Percentiles rank a stretch among this genome's conserved stretches.
Evolutionary conservation across 1,140 invertebrate genomes (phyloP).

Genomic region (Latrodectus geometricus): DNA sequence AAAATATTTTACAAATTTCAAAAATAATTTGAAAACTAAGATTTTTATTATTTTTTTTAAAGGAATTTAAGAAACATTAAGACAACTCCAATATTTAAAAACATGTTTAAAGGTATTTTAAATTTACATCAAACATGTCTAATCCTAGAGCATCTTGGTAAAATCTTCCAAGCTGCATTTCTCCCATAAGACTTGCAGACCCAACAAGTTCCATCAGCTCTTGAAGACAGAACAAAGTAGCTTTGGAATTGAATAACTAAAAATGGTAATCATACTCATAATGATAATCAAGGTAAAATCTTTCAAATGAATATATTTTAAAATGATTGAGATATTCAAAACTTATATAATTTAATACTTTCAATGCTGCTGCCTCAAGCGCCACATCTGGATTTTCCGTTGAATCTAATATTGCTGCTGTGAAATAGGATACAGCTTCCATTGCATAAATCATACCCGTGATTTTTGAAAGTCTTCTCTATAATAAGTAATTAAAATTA

Average conservation of each 20-base stretch:
- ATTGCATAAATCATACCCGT: constrained; percentile 76
- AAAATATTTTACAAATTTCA: too few species aligned
- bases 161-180: constrained; percentile 71
- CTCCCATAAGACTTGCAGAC: constrained; percentile 74
- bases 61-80: too few species aligned
- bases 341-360: constrained; percentile 63
- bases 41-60: too few species aligned
- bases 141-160: constrained; percentile 70
- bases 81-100: too few species aligned
- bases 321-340: constrained; percentile 2
- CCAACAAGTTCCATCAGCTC: constrained; percentile 70
- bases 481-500: constrained; percentile 13
- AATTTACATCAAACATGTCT: constrained; percentile 42
- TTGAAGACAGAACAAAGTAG: constrained; percentile 42
- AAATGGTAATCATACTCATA: not conserved
- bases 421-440: constrained; percentile 83
- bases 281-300: not conserved
- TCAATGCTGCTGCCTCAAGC: constrained; percentile 70
- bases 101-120: too few species aligned
- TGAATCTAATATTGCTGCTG: constrained; percentile 77
- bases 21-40: too few species aligned
- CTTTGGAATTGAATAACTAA: constrained; percentile 62
- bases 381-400: constrained; percentile 78
- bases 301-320: not conserved
- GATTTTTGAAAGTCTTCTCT: constrained; percentile 74